A percentile compares a stretch with the other conserved stretches of the same genome.
phyloP scores from a whole-genome alignment of 2,888 invertebrate genomes.

The Drosophila mimetica region DNA sequence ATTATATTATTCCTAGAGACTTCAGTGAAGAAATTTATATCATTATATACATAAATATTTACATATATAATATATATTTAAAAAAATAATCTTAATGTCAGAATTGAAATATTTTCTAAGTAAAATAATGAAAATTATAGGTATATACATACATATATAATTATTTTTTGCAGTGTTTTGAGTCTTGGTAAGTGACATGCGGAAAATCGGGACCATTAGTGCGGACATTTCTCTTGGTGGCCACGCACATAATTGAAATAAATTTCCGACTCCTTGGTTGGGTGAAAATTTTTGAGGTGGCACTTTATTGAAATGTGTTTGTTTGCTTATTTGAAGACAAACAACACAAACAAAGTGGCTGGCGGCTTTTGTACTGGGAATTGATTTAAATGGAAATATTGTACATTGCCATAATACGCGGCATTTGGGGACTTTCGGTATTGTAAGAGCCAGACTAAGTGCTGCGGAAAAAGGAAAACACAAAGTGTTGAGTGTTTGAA shows the following conservation, averaged over 20 bases:
- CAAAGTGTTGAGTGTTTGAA: slow-evolving; percentile 39
- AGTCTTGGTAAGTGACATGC: slow-evolving; percentile 14
- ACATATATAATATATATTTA: too few relatives aligned
- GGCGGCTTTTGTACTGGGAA: slow-evolving; percentile 8
- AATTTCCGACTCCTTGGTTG: slow-evolving; percentile 32
- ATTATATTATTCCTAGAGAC: too few relatives aligned
- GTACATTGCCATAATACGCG: slow-evolving; percentile 19
- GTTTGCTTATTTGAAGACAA: slow-evolving; percentile 38
- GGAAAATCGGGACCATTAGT: slow-evolving; percentile 13
- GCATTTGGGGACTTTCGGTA: slow-evolving; percentile 15
- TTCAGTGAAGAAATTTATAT: too few relatives aligned
- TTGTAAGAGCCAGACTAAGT: slow-evolving; percentile 37
- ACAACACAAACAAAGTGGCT: slow-evolving; percentile 17
- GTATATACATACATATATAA: too few relatives aligned
- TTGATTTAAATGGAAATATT: slow-evolving; percentile 51
- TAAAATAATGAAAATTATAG: too few relatives aligned
- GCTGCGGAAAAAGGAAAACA: slow-evolving; percentile 12
- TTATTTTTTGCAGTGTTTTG: background rate
- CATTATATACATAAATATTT: too few relatives aligned
- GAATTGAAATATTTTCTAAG: too few relatives aligned
- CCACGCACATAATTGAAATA: slow-evolving; percentile 60
- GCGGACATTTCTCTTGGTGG: slow-evolving; percentile 19
- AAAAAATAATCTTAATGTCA: too few relatives aligned
- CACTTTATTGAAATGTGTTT: slow-evolving; percentile 45
- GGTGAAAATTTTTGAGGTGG: slow-evolving; percentile 10